A percentile compares a stretch with the other conserved stretches of the same genome.
Evolutionary conservation across 2,113 vertebrate species (phyloP).

Genomic region (Isichthys henryi): DNA sequence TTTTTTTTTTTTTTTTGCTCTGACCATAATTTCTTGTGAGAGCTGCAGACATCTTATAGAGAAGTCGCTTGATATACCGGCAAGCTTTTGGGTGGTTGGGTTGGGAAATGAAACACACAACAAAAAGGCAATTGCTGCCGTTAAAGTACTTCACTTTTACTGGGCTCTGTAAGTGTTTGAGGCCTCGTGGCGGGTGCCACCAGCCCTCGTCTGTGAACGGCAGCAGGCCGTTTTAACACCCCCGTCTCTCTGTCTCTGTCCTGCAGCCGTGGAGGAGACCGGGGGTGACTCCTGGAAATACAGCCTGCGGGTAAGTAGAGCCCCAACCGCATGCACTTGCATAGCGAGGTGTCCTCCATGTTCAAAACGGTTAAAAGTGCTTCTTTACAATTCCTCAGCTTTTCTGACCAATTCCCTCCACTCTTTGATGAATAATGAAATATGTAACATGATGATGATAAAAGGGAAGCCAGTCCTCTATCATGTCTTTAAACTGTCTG

Average conservation of each 20-base stretch:
- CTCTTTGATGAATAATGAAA: background rate
- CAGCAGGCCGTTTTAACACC: background rate
- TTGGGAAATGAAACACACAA: background rate
- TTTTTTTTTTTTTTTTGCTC: background rate
- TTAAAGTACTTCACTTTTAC: background rate
- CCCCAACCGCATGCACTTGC: background rate
- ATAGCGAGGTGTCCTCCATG: background rate
- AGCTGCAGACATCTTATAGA: background rate
- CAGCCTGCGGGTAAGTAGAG: slow-evolving; percentile 82
- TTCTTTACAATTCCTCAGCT: background rate
- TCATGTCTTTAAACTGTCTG: background rate
- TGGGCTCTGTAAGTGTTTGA: background rate
- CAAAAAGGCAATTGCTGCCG: background rate
- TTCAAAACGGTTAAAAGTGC: background rate
- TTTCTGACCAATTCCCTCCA: background rate
- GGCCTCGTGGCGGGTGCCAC: background rate
- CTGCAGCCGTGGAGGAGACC: slow-evolving; percentile 82
- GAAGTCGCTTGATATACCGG: background rate
- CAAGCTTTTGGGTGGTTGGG: background rate
- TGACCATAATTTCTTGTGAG: background rate
- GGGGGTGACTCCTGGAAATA: slow-evolving; percentile 99
- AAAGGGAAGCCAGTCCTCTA: background rate
- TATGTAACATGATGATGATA: background rate
- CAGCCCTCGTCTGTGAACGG: background rate
- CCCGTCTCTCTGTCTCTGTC: background rate